Base-by-base conservation (phyloP, 2,888 invertebrate species). In the Drosophila anceps region DNA sequence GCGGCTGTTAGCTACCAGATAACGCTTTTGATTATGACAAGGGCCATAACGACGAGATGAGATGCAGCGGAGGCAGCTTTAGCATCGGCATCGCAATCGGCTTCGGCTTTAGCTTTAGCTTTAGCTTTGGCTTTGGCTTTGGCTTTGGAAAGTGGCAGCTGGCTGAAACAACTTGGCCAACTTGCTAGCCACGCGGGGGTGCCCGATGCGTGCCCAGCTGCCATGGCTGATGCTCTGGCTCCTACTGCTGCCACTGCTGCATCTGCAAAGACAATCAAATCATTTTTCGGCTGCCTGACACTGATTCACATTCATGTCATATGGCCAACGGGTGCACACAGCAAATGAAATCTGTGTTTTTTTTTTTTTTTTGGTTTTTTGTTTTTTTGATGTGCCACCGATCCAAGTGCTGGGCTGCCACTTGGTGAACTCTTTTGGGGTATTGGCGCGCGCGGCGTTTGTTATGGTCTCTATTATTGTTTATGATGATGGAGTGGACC, bases 1-100 rank as follows among this genome's bases (percentile, higher is more conserved):
- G 83, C 87, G 88, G 78, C 88, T 84, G 84, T 85, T 89, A 83
- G 91, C 91, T 91, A 91, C 91, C 87, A 87, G 90, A 84, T 85
- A 89, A 91, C 84, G 84, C 90, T 83, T 80, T 84, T 85, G 84
- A 84, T 84, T 84, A 88, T 84, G 88, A 88, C 86, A 84, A 84
- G 82, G 73, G 67, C 80, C 81, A 72, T 72, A 80, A 76, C 64
- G 60, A 66, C 54, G 27, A 59, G 64, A 54, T 61, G 71, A 63
- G 58, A 46, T 55, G 73, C 73, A 62, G 54, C 70, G 35, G 37
- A 44, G 20, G 31, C 43, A 50, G 72, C 48, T 18, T 44, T 39
- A 33, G 64, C 62, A 61, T 62, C 20, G 24, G 41, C 58, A 43
- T 39, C 20, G 35, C 35, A 35, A 35, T n/a, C 43, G 31, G 51